Evolutionary conservation across 2,888 invertebrate genomes (phyloP), one percentile per base, ranked within the genome.

Genomic region (Malthinus seriepunctatus): DNA sequence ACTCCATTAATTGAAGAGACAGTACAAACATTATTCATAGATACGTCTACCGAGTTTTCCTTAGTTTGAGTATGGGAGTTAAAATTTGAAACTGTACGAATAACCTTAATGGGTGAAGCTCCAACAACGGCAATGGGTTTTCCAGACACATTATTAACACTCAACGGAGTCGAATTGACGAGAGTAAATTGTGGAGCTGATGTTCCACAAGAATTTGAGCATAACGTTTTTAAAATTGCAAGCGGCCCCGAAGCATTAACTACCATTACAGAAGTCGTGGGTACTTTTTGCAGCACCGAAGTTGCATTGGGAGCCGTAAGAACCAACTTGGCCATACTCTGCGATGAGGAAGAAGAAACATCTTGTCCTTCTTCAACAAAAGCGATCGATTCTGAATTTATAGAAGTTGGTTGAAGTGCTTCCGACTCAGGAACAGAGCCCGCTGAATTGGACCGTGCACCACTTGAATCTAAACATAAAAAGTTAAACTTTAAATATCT

Each of bases 61-160:
- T 38, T 45, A 10, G 32, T 50, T 44, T 46, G 56, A 12, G 34
- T 9, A 12, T 49, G n/a, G 1, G 33, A 45, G 23, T 31, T 58
- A 10, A 55, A 39, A 35, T 59, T 62, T 12, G 67, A 59, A 55
- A 76, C 69, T 23, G 75, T 67, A 60, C 77, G 76, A 7, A 78
- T 76, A 31, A 77, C 76, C 15, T 75, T 76, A 50, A 77, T 75
- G 37, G 78, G 76, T 9, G 78, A 75, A 33, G 75, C 74, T 63
- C 76, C 77, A 31, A 78, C 69, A 33, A 79, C 67, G 4, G 79
- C 78, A 44, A 78, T 78, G 1, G 77, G 64, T 63, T 75, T 75
- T 15, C 71, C 74, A 7, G 68, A 59, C 11, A 73, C 63, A 63
- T 73, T 75, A 12, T 75, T 73, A 3, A 73, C 75, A 56, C 66